These are phyloP conservation scores for Tenebrosternarchus preto DNA, from an alignment of 2,113 vertebrate species.

Conservation along the genomic window DNA sequence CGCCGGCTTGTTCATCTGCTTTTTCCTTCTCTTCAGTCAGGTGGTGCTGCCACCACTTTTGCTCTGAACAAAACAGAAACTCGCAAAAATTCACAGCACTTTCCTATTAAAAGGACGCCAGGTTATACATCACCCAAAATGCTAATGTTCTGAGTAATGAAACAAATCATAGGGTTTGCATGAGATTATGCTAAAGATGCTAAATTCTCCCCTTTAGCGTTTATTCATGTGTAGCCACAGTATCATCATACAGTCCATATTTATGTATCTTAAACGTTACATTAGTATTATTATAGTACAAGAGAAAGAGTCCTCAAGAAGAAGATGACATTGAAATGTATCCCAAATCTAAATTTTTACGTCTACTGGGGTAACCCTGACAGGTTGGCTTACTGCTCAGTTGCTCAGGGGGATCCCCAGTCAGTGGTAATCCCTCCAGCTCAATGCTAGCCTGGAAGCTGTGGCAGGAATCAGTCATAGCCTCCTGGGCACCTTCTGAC, in stretches of 20 bases:
- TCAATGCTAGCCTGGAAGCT: conserved; percentile 71
- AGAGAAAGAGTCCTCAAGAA: too few relatives aligned
- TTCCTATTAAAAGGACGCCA: background rate
- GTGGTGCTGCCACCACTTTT: conserved; percentile 69
- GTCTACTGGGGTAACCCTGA: background rate
- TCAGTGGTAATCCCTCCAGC: conserved; percentile 60
- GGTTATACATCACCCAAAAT: background rate
- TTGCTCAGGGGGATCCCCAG: conserved; percentile 59
- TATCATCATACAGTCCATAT: too few relatives aligned
- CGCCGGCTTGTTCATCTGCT: conserved; percentile 34
- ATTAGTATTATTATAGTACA: too few relatives aligned
- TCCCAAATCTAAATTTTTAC: background rate
- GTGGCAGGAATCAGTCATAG: conserved; percentile 59
- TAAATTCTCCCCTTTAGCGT: too few relatives aligned
- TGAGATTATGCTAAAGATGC: too few relatives aligned
- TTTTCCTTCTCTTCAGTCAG: conserved; percentile 47
- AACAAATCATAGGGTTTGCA: too few relatives aligned
- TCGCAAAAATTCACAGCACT: background rate
- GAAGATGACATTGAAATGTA: too few relatives aligned
- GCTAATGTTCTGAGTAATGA: background rate
- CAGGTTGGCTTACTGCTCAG: conserved; percentile 62
- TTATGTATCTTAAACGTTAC: too few relatives aligned
- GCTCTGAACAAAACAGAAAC: conserved; percentile 52
- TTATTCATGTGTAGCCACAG: too few relatives aligned
- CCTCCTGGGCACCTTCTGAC: conserved; percentile 46